A percentile compares a stretch with the other conserved stretches of the same genome.
Evolutionary conservation across 1,140 invertebrate species (phyloP).

Genomic region (Vollenhovia emeryi): DNA sequence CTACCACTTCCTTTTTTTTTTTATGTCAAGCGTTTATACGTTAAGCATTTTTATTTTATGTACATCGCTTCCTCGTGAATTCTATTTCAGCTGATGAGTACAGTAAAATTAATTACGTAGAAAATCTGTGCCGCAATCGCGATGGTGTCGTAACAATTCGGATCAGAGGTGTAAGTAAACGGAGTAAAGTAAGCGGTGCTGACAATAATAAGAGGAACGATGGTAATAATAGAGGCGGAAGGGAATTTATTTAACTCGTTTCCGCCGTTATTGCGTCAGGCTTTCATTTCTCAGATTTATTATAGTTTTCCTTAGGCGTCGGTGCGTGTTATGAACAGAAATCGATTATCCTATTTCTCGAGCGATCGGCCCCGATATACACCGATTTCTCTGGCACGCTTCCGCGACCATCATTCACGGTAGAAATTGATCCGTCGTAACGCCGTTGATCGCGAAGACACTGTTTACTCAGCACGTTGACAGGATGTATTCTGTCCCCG

Average conservation of each 20-base stretch:
- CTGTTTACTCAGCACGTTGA: conserved; percentile 68
- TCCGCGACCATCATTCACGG: conserved; percentile 30
- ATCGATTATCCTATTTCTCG: conserved; percentile 12
- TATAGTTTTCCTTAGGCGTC: neutral
- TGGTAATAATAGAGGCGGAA: neutral
- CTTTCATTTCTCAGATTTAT: neutral
- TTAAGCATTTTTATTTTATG: too few relatives aligned
- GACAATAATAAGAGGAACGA: neutral
- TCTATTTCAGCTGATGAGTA: neutral
- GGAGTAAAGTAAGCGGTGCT: neutral
- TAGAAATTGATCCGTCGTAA: conserved; percentile 30
- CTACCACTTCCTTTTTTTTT: neutral
- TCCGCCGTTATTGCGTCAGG: neutral
- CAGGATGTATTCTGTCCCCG: conserved; percentile 54
- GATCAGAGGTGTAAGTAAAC: neutral
- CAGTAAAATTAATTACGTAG: neutral
- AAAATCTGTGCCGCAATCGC: neutral
- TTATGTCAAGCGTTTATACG: too few relatives aligned
- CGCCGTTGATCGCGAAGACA: conserved; percentile 51
- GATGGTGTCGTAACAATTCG: neutral
- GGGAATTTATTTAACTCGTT: neutral
- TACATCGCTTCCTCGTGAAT: neutral
- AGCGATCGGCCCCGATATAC: neutral
- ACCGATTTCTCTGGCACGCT: conserved; percentile 10
- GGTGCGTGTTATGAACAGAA: neutral